phyloP scores from a whole-genome alignment of 2,888 invertebrate genomes.

The Cephus spinipes region DNA sequence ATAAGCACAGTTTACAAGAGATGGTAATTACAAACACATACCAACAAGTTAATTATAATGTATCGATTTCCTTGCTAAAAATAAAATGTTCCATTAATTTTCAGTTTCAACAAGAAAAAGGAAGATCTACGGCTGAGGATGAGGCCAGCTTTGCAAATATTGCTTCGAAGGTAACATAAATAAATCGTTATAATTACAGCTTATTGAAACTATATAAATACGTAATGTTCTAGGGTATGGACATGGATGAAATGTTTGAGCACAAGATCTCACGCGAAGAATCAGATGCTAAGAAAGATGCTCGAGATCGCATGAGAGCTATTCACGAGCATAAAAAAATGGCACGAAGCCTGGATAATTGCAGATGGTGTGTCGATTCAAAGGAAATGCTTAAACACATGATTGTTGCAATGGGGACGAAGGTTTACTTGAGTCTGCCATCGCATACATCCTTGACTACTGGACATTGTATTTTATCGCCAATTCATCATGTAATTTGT shows the following conservation, averaged over 20 bases:
- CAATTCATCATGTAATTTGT: slow-evolving; percentile 84
- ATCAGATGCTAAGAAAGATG: slow-evolving; percentile 72
- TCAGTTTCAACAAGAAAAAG: slow-evolving; percentile 84
- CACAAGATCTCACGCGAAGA: slow-evolving; percentile 80
- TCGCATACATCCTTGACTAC: slow-evolving; percentile 81
- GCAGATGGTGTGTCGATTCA: slow-evolving; percentile 86
- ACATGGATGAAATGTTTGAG: slow-evolving; percentile 88
- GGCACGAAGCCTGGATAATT: slow-evolving; percentile 80
- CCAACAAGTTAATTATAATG: not conserved
- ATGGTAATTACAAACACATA: slow-evolving; percentile 72
- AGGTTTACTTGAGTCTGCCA: slow-evolving; percentile 88
- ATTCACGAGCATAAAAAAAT: slow-evolving; percentile 80
- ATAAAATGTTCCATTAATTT: slow-evolving; percentile 44
- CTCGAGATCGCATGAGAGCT: slow-evolving; percentile 74
- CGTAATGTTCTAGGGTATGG: slow-evolving; percentile 58
- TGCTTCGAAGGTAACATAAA: slow-evolving; percentile 68
- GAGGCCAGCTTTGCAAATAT: slow-evolving; percentile 84
- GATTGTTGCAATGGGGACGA: slow-evolving; percentile 83
- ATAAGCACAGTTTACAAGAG: slow-evolving; percentile 85
- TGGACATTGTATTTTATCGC: slow-evolving; percentile 89
- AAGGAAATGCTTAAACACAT: slow-evolving; percentile 85
- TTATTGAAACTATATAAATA: not conserved
- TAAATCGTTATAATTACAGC: not conserved
- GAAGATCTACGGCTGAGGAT: slow-evolving; percentile 82
- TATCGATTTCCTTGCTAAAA: not conserved